phyloP scores from a whole-genome alignment of 2,113 vertebrate species.

The Lutjanus erythropterus region DNA sequence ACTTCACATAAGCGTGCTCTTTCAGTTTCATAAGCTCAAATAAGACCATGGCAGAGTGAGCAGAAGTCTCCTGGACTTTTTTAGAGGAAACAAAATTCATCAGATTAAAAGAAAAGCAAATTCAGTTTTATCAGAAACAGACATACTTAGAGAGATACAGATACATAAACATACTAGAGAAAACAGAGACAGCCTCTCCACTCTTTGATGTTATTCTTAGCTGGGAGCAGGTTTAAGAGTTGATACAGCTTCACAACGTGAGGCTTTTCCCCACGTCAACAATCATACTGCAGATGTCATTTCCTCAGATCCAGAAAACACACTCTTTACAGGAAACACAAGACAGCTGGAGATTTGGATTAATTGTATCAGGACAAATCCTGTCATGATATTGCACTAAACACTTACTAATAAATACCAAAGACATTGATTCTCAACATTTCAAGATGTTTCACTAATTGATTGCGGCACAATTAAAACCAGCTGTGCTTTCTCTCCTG shows the following conservation, averaged over 20 bases:
- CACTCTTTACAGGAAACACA: slow-evolving; percentile 23
- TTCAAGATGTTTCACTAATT: slow-evolving; percentile 13
- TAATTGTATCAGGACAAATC: slow-evolving; percentile 1
- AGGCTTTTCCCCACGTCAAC: background rate
- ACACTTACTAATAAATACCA: background rate
- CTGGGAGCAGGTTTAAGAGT: slow-evolving; percentile 48
- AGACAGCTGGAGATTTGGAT: slow-evolving; percentile 18
- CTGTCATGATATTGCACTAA: background rate
- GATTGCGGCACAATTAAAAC: slow-evolving; percentile 8
- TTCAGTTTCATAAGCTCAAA: background rate
- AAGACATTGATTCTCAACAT: background rate
- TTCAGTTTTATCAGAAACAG: slow-evolving; percentile 23
- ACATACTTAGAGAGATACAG: slow-evolving; percentile 22
- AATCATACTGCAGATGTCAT: slow-evolving; percentile 35
- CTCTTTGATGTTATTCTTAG: slow-evolving; percentile 55
- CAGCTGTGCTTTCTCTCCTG: background rate
- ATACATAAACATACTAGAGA: slow-evolving; percentile 23
- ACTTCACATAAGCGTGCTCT: background rate
- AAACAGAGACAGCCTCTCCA: slow-evolving; percentile 21
- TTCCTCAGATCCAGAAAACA: slow-evolving; percentile 14
- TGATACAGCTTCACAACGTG: slow-evolving; percentile 30
- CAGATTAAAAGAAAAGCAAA: background rate
- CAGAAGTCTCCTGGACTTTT: background rate
- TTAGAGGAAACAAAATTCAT: slow-evolving; percentile 1
- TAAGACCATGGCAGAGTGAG: background rate